Evolutionary conservation across 2,797 vertebrate species (phyloP).

Genomic region (Tinamus major): DNA sequence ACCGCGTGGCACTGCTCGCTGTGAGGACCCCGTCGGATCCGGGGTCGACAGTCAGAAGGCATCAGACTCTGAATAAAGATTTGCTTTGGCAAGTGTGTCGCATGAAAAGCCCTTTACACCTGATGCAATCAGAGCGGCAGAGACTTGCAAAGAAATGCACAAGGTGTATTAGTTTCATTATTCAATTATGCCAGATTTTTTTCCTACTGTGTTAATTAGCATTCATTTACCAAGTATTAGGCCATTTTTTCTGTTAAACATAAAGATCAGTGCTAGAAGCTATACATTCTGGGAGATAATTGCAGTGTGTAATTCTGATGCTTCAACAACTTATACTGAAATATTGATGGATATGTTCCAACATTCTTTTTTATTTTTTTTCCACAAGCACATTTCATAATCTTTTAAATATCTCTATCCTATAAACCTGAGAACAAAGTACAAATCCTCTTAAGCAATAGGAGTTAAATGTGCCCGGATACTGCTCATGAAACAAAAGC

Average conservation of each 20-base stretch:
- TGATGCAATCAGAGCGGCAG: not conserved
- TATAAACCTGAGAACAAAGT: slow-evolving; percentile 22
- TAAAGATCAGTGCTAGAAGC: slow-evolving; percentile 74
- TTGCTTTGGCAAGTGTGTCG: not conserved
- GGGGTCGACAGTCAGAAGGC: not conserved
- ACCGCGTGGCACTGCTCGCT: not conserved
- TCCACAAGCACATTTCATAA: slow-evolving; percentile 2
- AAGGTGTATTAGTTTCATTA: slow-evolving; percentile 65
- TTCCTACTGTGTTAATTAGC: slow-evolving; percentile 76
- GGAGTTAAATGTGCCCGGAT: slow-evolving; percentile 32
- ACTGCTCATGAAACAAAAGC: slow-evolving; percentile 24
- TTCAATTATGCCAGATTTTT: slow-evolving; percentile 70
- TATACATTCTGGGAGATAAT: slow-evolving; percentile 73
- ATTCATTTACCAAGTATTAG: slow-evolving; percentile 74
- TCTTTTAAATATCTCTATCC: slow-evolving; percentile 52
- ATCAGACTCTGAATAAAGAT: not conserved
- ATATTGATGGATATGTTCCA: slow-evolving; percentile 57
- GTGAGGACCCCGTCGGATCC: not conserved
- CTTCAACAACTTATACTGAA: slow-evolving; percentile 64
- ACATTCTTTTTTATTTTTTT: not conserved
- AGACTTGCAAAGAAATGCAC: slow-evolving; percentile 57
- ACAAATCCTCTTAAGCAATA: slow-evolving; percentile 42
- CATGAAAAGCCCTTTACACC: not conserved
- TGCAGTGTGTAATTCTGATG: slow-evolving; percentile 65
- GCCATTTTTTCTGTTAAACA: slow-evolving; percentile 65